These are phyloP conservation scores for Meta bourneti DNA, from an alignment of 2,888 invertebrate species.

Conservation along the genomic window DNA sequence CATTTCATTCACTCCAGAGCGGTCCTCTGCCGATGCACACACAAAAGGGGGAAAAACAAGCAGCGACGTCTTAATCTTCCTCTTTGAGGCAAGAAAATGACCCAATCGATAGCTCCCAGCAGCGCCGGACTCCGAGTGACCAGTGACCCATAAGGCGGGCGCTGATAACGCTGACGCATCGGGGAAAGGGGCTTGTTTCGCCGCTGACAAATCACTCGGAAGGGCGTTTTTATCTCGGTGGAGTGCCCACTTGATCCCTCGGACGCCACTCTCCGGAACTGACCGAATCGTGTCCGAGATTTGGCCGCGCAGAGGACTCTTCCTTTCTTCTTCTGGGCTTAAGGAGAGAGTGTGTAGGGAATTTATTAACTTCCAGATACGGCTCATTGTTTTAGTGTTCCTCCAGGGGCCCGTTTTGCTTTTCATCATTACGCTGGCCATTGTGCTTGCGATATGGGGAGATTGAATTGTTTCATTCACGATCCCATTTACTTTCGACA, in stretches of 20 bases:
- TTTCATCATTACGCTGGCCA: too few relatives aligned
- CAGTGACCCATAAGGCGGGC: conserved; percentile 53
- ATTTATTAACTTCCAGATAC: conserved; percentile 23
- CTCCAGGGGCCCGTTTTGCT: too few relatives aligned
- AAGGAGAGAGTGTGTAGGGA: background rate
- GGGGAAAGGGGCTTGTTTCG: conserved; percentile 28
- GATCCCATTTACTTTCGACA: too few relatives aligned
- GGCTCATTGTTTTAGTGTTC: conserved; percentile 20
- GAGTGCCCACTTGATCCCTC: conserved; percentile 63
- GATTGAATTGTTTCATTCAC: too few relatives aligned
- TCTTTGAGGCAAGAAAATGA: background rate
- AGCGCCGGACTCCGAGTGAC: conserved; percentile 21
- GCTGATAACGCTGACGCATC: conserved; percentile 37
- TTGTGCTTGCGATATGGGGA: too few relatives aligned
- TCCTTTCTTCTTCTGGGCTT: background rate
- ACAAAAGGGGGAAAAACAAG: background rate
- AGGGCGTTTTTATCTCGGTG: conserved; percentile 47
- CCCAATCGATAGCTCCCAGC: conserved; percentile 33
- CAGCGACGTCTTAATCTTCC: conserved; percentile 43
- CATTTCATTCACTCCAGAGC: too few relatives aligned
- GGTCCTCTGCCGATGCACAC: too few relatives aligned
- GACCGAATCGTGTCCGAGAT: conserved; percentile 47
- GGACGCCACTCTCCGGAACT: conserved; percentile 3
- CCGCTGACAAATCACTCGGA: conserved; percentile 61
- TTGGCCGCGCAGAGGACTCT: conserved; percentile 10